Base-by-base conservation (phyloP, 2,113 vertebrate species). In the Gasterosteus nipponicus region DNA sequence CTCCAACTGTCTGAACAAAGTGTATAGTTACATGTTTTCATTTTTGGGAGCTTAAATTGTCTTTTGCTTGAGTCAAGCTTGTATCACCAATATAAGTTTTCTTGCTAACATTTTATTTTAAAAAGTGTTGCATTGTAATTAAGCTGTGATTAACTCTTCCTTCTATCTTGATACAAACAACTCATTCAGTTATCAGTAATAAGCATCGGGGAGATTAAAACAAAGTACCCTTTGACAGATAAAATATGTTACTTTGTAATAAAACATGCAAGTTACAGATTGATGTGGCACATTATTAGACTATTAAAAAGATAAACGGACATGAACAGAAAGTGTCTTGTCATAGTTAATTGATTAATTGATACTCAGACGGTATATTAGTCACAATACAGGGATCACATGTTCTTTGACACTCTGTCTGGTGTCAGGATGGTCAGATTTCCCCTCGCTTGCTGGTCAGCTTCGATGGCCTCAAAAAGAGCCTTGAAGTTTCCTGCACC, bases 401-500 rank as follows among this genome's bases (percentile, higher is more conserved):
- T 78, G 69, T 67, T 80, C 68, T 91, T 80, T 12, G 89, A 86
- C 49, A 76, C 61, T 61, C 96, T 94, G 0, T 95, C 95, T 47
- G 95, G 70, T 8, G 92, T 94, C 80, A 96, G 62, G 68, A 96
- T 0, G 0, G 96, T 99, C 81, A 99, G 95, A 83, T 99, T 99
- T 61, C 98, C 98, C 57, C 97, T 89, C 1, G 96, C 93, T 0
- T 94, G 86, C 82, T 99, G 98, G 47, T 99, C 97, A 2, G 88
- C 91, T 86, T 99, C 98, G 31, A 99, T 97, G 0, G 98, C 97
- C 90, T 97, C 95, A 86, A 99, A 99, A 54, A 99, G 91, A 66
- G 97, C 94, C 84, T 98, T 99, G 93, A 99, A 99, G 91, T 99
- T 99, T n/a, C 98, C 98, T 0, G 97, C 97, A 0, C 98, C 97